Evolutionary conservation across 1,140 invertebrate genomes (phyloP), one percentile per base, ranked within the genome.

Genomic region (Drosophila serrata): DNA sequence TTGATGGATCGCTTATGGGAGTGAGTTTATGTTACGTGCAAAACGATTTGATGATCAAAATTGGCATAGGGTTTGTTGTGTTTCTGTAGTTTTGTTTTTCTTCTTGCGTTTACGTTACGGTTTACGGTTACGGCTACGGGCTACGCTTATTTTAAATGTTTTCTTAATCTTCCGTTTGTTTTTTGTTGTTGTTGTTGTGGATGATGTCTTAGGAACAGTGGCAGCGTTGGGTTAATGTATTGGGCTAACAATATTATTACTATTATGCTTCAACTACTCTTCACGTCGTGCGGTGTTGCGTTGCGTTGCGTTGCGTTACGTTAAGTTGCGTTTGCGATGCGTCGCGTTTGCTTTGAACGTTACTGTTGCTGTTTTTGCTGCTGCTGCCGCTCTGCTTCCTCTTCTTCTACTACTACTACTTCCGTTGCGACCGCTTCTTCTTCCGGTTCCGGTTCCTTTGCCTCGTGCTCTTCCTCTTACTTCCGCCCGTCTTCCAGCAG

Each of bases 161-260:
- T 43, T 55, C 22, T 57, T 40, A 3, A n/a, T 79, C 68, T 75
- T 70, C 42, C 67, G 37, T 17, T 55, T 58, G 15, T 67, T 58
- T 13, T 33, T 86, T 51, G n/a, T 51, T 33, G 11, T 51, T 33
- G 11, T 22, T 53, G 49, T 42, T 64, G 35, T 56, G 62, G 46
- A 87, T 57, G 35, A 27, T 84, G 81, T 90, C 81, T 87, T 90
- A 90, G 85, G 85, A 90, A 90, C 85, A 90, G 81, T 90, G 85
- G 85, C 85, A 90, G 85, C 85, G 85, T 90, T 90, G 85, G 85
- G 85, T 88, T 78, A 72, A 64, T 81, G 45, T 84, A 77, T 88
- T 90, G 77, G 86, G 73, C 85, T 86, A 86, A 82, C 59, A 69
- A 76, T 46, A 70, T 55, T 67, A 46, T 57, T 63, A 60, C 39